Conservation (phyloP, 2,113 vertebrate species). For the Phrynocephalus versicolor region DNA sequence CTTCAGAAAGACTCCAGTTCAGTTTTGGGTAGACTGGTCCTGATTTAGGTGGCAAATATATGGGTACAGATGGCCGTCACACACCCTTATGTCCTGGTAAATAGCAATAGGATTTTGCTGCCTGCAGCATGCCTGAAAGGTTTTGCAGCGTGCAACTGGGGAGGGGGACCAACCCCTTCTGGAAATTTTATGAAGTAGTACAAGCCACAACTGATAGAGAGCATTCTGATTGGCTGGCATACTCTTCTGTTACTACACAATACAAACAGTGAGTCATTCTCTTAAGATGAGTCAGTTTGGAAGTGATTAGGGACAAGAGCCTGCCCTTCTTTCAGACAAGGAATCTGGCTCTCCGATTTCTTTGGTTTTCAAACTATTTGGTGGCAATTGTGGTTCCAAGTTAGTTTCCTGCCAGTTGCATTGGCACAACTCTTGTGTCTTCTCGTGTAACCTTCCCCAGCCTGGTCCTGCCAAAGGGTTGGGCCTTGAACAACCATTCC, state of each 20-base stretch:
- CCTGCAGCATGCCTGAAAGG: not conserved
- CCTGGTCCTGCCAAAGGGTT: not conserved
- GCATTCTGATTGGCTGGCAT: not conserved
- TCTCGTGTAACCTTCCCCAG: not conserved
- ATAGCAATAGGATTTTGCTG: not conserved
- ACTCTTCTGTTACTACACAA: not conserved
- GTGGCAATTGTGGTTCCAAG: not conserved
- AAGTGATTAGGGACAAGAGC: constrained; percentile 9
- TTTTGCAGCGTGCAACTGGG: not conserved
- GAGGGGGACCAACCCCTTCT: not conserved
- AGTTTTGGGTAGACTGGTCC: no score
- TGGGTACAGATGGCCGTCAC: no score
- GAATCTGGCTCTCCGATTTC: not conserved
- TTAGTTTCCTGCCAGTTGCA: not conserved
- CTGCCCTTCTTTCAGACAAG: not conserved
- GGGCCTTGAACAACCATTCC: not conserved
- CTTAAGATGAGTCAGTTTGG: constrained; percentile 12
- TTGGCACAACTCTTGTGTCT: not conserved
- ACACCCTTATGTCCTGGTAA: not conserved
- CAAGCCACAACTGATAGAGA: not conserved
- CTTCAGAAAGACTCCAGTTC: no score
- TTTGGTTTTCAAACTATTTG: not conserved
- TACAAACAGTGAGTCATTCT: constrained; percentile 4
- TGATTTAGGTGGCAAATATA: no score
- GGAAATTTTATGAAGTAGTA: not conserved